Percentiles rank a stretch among this genome's conserved stretches.
Conservation (phyloP, 2,797 vertebrate genomes). For the Phyllotis vaccarum region DNA sequence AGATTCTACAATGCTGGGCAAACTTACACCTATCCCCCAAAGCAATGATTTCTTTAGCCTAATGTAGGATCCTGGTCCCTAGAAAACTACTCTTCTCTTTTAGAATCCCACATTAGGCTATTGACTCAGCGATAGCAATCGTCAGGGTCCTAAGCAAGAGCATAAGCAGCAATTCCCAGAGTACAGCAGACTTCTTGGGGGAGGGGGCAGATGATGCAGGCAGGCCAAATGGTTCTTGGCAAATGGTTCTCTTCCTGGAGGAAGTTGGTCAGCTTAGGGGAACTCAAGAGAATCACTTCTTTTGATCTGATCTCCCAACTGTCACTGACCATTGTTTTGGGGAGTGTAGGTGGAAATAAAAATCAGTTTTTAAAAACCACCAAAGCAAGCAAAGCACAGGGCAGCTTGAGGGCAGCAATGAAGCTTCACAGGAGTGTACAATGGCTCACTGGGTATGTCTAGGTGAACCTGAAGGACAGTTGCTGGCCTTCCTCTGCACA, state of each 20-base stretch:
- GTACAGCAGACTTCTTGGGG: not conserved
- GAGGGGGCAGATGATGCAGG: accelerated
- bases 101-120: not conserved
- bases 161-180: not conserved
- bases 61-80: not conserved
- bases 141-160: not conserved
- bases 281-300: not conserved
- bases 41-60: not conserved
- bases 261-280: slow-evolving; percentile 17
- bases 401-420: slow-evolving; percentile 31
- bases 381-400: not conserved
- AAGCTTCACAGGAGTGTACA: not conserved
- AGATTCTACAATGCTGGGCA: not conserved
- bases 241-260: not conserved
- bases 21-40: not conserved
- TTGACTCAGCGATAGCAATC: not conserved
- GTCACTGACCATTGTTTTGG: slow-evolving; percentile 24
- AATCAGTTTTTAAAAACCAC: slow-evolving; percentile 44
- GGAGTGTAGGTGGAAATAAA: not conserved
- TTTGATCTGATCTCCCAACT: slow-evolving; percentile 52
- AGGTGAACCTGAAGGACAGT: not conserved
- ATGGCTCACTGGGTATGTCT: not conserved
- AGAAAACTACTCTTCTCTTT: not conserved
- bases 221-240: not conserved
- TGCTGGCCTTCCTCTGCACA: accelerated